These are phyloP conservation scores for Nannobrachium achirus DNA, from an alignment of 2,113 vertebrate species.

Conservation along the genomic window DNA sequence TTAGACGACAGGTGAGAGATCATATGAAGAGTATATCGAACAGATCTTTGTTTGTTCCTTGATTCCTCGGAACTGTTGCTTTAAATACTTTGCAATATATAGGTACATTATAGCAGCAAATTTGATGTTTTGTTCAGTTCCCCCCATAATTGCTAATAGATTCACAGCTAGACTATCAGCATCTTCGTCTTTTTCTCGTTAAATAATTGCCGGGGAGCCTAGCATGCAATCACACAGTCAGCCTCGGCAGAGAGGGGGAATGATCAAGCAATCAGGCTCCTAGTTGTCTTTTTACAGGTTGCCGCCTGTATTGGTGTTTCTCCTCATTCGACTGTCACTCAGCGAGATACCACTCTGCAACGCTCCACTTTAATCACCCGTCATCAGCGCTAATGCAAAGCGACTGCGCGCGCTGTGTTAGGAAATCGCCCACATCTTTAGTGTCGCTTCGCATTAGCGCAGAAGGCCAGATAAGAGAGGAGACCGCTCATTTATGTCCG, in stretches of 20 bases:
- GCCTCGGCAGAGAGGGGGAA: slow-evolving; percentile 12
- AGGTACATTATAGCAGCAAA: no score
- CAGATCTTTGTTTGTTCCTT: slow-evolving; percentile 18
- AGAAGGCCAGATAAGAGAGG: slow-evolving; percentile 58
- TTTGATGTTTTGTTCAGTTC: background rate
- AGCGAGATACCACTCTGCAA: slow-evolving; percentile 55
- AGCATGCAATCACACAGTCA: slow-evolving; percentile 55
- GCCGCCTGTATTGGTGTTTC: slow-evolving; percentile 49
- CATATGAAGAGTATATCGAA: slow-evolving; percentile 7
- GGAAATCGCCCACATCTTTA: slow-evolving; percentile 73
- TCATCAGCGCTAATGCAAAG: slow-evolving; percentile 71
- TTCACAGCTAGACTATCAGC: slow-evolving; percentile 51
- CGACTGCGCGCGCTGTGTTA: slow-evolving; percentile 62
- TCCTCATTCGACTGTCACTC: slow-evolving; percentile 69
- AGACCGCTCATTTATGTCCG: slow-evolving; percentile 29
- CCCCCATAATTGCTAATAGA: slow-evolving; percentile 50
- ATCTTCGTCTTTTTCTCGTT: slow-evolving; percentile 74
- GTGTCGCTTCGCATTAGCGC: slow-evolving; percentile 72
- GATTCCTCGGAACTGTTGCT: slow-evolving; percentile 36
- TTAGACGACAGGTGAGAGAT: background rate
- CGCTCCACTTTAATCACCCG: slow-evolving; percentile 59
- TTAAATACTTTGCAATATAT: no score
- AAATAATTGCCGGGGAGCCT: slow-evolving; percentile 54
- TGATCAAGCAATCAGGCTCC: slow-evolving; percentile 64
- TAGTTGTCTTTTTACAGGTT: slow-evolving; percentile 53